These are phyloP conservation scores for Ricordea florida DNA, from an alignment of 92 coral and sea anemone genomes.

Conservation along the genomic window DNA sequence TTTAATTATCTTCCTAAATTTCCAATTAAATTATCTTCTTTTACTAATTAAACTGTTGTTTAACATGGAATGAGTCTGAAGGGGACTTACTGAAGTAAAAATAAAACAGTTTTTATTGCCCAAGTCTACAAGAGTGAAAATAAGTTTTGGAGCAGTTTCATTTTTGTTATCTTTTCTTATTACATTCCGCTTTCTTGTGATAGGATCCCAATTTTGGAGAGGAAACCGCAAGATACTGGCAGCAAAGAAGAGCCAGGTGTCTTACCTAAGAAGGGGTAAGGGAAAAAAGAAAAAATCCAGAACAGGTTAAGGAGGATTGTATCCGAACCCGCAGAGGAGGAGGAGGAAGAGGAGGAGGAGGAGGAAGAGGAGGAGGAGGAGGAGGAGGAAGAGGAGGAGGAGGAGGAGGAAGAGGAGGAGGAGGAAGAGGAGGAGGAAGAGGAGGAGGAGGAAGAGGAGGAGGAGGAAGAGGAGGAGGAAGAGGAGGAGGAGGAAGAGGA, in stretches of 20 bases:
- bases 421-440: no score
- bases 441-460: no score
- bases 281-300: slow-evolving; percentile 27
- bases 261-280: slow-evolving; percentile 22
- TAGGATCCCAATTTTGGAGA: slow-evolving; percentile 25
- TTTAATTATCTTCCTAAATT: slow-evolving; percentile 22
- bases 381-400: no score
- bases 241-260: slow-evolving; percentile 26
- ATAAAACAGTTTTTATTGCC: slow-evolving; percentile 11
- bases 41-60: slow-evolving; percentile 23
- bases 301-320: slow-evolving; percentile 28
- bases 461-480: no score
- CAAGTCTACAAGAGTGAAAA: slow-evolving; percentile 17
- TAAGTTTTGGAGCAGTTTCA: slow-evolving; percentile 10
- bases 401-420: no score
- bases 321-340: slow-evolving; percentile 23
- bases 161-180: slow-evolving; percentile 22
- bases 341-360: slow-evolving; percentile 15
- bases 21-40: slow-evolving; percentile 20
- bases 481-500: no score
- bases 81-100: slow-evolving; percentile 18
- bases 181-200: slow-evolving; percentile 19
- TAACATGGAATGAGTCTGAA: slow-evolving; percentile 14
- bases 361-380: no score
- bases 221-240: slow-evolving; percentile 19